Percentiles rank a stretch among this genome's conserved stretches.
These are phyloP conservation scores for Steinernema khuongi DNA, from an alignment of 1,140 invertebrate genomes.

Conservation along the genomic window DNA sequence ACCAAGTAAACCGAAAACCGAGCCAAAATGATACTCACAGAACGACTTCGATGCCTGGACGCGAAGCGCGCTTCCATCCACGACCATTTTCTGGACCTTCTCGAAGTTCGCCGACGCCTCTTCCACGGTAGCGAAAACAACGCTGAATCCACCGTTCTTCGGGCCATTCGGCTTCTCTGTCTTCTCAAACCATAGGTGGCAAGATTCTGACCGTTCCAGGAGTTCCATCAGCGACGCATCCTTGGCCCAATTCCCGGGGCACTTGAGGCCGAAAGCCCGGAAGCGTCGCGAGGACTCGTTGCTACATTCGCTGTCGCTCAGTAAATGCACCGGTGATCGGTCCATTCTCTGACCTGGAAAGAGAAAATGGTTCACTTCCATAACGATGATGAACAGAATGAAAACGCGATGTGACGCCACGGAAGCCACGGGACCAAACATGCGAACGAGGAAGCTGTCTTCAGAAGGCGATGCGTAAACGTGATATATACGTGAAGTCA, in stretches of 20 bases:
- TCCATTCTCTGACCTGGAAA: not conserved
- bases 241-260: not conserved
- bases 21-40: not conserved
- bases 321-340: not conserved
- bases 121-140: not conserved
- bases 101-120: not conserved
- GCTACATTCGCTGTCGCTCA: constrained; percentile 3
- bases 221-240: not conserved
- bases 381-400: no score
- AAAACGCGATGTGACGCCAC: no score
- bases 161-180: not conserved
- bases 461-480: no score
- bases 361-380: no score
- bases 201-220: not conserved
- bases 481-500: no score
- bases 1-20: not conserved
- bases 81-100: not conserved
- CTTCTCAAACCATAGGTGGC: not conserved
- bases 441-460: no score
- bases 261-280: not conserved
- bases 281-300: not conserved
- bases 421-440: no score
- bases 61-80: not conserved
- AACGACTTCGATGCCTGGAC: not conserved
- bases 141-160: not conserved